Conservation (phyloP, 2,888 invertebrate species). For the Adelphocoris suturalis region DNA sequence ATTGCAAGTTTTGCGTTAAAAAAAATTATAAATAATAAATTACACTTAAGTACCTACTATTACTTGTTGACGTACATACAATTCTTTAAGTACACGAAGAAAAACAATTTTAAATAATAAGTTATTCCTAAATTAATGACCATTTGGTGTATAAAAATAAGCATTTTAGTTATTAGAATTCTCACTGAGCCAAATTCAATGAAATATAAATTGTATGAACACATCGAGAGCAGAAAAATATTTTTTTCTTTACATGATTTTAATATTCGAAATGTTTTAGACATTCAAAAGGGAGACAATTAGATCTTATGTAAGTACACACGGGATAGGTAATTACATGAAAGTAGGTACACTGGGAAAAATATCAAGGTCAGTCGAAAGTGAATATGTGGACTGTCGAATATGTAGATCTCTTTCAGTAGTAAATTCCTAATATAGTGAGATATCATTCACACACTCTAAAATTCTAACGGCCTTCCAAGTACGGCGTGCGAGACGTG, state of each 20-base stretch:
- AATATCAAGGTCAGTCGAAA: constrained; percentile 53
- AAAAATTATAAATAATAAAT: constrained; percentile 67
- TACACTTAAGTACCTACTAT: constrained; percentile 67
- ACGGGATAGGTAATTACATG: constrained; percentile 17
- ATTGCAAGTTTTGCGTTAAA: constrained; percentile 68
- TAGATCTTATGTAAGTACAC: constrained; percentile 51
- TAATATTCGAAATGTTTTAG: constrained; percentile 19
- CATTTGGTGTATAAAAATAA: constrained; percentile 68
- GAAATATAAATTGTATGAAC: constrained; percentile 63
- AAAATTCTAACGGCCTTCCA: constrained; percentile 12
- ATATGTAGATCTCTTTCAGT: constrained; percentile 40
- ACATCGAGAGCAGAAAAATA: constrained; percentile 58
- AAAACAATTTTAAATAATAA: constrained; percentile 59
- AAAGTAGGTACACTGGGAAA: constrained; percentile 26
- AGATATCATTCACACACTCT: constrained; percentile 26
- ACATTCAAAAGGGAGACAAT: constrained; percentile 12
- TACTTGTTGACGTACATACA: constrained; percentile 46
- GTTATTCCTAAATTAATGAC: constrained; percentile 57
- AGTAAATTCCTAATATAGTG: constrained; percentile 4
- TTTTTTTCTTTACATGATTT: constrained; percentile 43
- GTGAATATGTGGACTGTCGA: background rate
- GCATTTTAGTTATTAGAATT: constrained; percentile 62
- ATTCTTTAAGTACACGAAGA: constrained; percentile 65
- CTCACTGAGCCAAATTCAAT: constrained; percentile 61
- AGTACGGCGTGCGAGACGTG: constrained; percentile 17